phyloP scores from a whole-genome alignment of 1,140 invertebrate genomes.

The Coelopa frigida region DNA sequence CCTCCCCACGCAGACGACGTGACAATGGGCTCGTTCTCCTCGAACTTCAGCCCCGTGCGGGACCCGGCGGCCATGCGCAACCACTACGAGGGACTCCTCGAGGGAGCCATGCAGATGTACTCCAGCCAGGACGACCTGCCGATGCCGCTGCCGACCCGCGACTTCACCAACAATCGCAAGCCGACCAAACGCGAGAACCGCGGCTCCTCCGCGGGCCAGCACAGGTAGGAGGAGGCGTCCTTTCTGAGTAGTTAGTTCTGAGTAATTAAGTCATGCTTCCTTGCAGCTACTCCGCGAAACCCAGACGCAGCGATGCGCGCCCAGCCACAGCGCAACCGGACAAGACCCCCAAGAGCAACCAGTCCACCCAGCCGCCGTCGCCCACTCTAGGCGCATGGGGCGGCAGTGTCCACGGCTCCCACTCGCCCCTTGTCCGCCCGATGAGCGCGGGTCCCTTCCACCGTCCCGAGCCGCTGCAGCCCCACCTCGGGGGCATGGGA shows the following conservation, averaged over 20 bases:
- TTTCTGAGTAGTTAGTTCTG: too few species aligned
- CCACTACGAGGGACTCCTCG: slow-evolving; percentile 40
- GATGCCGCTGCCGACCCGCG: slow-evolving; percentile 33
- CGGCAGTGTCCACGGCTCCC: slow-evolving; percentile 31
- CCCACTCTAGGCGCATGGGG: slow-evolving; percentile 39
- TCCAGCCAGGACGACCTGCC: slow-evolving; percentile 39
- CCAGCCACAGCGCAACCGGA: slow-evolving; percentile 40
- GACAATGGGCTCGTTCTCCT: not conserved
- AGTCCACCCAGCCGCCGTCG: slow-evolving; percentile 39
- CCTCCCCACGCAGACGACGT: slow-evolving; percentile 4
- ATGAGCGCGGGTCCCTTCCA: slow-evolving; percentile 57
- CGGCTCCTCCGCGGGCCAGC: slow-evolving; percentile 37
- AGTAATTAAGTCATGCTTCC: not conserved
- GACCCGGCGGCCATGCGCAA: slow-evolving; percentile 41
- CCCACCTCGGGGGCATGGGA: not conserved
- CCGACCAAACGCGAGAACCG: slow-evolving; percentile 36
- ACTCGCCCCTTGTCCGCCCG: slow-evolving; percentile 43
- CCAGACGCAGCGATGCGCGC: slow-evolving; percentile 21
- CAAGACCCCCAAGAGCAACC: slow-evolving; percentile 33
- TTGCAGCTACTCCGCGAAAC: slow-evolving; percentile 20
- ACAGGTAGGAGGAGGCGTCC: slow-evolving; percentile 18
- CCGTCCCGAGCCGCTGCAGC: slow-evolving; percentile 38
- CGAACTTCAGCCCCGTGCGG: slow-evolving; percentile 36
- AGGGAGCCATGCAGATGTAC: slow-evolving; percentile 43
- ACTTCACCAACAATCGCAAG: slow-evolving; percentile 34